Percentiles rank a stretch among this genome's conserved stretches.
These are phyloP conservation scores for Tachysurus vachellii DNA, from an alignment of 2,113 vertebrate genomes.

Conservation along the genomic window DNA sequence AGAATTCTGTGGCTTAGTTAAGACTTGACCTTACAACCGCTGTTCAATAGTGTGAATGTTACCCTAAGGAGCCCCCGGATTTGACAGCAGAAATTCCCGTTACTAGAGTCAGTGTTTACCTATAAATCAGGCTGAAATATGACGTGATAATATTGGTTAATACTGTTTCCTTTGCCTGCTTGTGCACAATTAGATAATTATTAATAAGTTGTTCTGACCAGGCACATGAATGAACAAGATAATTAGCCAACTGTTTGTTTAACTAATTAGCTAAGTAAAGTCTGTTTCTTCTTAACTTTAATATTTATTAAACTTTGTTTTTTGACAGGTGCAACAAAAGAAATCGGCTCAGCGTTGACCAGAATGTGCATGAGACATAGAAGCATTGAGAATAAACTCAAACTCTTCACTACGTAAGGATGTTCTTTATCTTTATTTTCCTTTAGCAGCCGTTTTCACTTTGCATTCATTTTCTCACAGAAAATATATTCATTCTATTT, in stretches of 20 bases:
- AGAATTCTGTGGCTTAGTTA: too few relatives aligned
- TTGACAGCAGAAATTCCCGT: background rate
- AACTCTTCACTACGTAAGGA: slow-evolving; percentile 79
- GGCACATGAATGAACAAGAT: background rate
- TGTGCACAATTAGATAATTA: background rate
- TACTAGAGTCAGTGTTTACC: background rate
- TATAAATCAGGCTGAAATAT: background rate
- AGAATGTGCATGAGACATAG: slow-evolving; percentile 84
- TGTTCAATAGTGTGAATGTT: too few relatives aligned
- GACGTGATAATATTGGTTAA: background rate
- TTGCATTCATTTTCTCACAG: background rate
- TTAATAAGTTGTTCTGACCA: background rate
- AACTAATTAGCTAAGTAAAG: background rate
- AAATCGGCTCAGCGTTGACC: slow-evolving; percentile 80
- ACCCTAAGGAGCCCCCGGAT: too few relatives aligned
- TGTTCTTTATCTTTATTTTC: background rate
- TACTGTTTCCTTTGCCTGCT: background rate
- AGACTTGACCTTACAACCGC: background rate
- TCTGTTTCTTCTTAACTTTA: background rate
- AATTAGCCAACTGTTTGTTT: background rate
- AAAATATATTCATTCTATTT: background rate
- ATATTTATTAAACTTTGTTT: slow-evolving; percentile 18
- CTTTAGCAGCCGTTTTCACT: background rate
- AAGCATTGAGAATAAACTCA: slow-evolving; percentile 81
- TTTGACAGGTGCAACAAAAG: slow-evolving; percentile 77